These are phyloP conservation scores for Xiphorhynchus elegans DNA, from an alignment of 2,113 vertebrate species.

Conservation along the genomic window DNA sequence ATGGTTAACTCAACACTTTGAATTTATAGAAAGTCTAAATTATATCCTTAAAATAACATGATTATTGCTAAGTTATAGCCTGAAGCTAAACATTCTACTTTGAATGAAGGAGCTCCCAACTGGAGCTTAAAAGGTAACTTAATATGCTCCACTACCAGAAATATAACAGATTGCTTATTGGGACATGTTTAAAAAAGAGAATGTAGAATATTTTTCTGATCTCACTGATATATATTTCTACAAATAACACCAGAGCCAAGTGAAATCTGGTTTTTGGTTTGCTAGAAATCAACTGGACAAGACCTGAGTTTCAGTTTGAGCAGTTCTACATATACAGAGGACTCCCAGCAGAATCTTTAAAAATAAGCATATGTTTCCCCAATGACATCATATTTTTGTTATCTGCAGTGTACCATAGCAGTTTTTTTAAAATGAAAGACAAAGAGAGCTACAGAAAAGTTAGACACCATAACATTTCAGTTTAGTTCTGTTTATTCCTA, in stretches of 20 bases:
- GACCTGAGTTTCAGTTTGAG: constrained; percentile 75
- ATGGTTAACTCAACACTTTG: constrained; percentile 74
- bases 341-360: constrained; percentile 80
- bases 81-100: constrained; percentile 72
- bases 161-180: constrained; percentile 80
- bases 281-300: constrained; percentile 77
- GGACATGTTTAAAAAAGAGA: constrained; percentile 69
- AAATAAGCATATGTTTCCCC: constrained; percentile 80
- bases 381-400: constrained; percentile 74
- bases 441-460: constrained; percentile 61
- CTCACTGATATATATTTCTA: constrained; percentile 76
- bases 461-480: constrained; percentile 26
- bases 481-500: constrained; percentile 42
- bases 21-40: constrained; percentile 77
- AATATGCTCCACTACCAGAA: constrained; percentile 72
- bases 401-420: constrained; percentile 59
- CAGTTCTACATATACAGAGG: constrained; percentile 72
- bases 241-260: constrained; percentile 71
- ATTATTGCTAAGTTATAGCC: constrained; percentile 61
- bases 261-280: constrained; percentile 84
- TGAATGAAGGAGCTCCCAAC: constrained; percentile 65
- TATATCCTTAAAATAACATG: constrained; percentile 78
- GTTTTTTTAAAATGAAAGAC: constrained; percentile 41
- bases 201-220: constrained; percentile 76
- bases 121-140: constrained; percentile 82